These are phyloP conservation scores for Andricus quercusramuli DNA, from an alignment of 2,888 invertebrate genomes.

Conservation along the genomic window DNA sequence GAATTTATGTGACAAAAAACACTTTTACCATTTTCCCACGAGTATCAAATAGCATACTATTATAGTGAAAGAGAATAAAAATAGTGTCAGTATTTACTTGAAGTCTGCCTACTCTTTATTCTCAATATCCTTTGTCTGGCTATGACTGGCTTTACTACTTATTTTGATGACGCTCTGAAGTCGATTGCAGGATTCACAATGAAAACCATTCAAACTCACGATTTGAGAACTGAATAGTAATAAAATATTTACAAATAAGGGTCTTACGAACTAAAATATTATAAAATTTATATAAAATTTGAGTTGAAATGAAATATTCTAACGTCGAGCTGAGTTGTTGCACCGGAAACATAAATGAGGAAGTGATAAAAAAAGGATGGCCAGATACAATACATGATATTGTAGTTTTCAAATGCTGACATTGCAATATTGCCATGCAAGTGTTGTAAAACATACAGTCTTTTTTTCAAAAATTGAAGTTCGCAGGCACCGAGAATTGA, in stretches of 20 bases:
- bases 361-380: slow-evolving; percentile 8
- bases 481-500: no score
- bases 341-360: neutral
- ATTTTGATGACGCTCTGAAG: neutral
- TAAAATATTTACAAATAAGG: neutral
- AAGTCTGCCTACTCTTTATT: neutral
- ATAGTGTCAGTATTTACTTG: neutral
- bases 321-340: neutral
- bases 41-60: neutral
- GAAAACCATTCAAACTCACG: neutral
- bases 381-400: no score
- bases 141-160: slow-evolving; percentile 20
- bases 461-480: no score
- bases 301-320: neutral
- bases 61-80: neutral
- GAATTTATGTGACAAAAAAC: neutral
- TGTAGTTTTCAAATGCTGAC: no score
- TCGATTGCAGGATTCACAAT: neutral
- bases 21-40: neutral
- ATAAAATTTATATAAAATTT: no score
- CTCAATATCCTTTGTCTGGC: slow-evolving; percentile 1
- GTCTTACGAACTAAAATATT: neutral
- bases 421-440: no score
- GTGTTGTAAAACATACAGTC: no score
- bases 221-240: neutral